phyloP scores from a whole-genome alignment of 2,888 invertebrate genomes.

The Diadromus collaris region DNA sequence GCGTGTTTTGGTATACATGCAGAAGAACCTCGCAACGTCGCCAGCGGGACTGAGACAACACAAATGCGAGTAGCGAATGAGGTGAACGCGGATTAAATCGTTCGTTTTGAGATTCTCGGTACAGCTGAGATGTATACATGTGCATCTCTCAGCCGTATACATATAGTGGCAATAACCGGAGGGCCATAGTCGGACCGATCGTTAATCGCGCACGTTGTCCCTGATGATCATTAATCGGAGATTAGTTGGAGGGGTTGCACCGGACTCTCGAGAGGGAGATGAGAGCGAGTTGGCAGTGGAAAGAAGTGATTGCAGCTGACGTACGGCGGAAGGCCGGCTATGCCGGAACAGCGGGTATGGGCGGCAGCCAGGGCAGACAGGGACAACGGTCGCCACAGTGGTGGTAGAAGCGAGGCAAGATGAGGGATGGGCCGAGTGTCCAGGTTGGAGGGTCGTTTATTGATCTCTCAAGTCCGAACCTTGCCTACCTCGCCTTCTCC shows the following conservation, averaged over 20 bases:
- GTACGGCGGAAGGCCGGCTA: conserved; percentile 1
- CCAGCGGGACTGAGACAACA: neutral
- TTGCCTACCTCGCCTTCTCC: conserved; percentile 62
- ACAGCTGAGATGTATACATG: neutral
- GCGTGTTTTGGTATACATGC: neutral
- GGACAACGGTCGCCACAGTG: conserved; percentile 70
- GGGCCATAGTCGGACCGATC: conserved; percentile 15
- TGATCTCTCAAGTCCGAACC: conserved; percentile 80
- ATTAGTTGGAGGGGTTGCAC: conserved; percentile 32
- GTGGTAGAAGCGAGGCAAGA: conserved; percentile 68
- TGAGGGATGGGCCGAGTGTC: conserved; percentile 72
- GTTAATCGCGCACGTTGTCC: conserved; percentile 13
- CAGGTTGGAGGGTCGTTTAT: conserved; percentile 80
- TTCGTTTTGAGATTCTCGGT: neutral
- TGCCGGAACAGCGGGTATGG: neutral
- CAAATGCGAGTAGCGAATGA: neutral
- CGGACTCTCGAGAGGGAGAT: conserved; percentile 10
- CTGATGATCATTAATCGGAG: conserved; percentile 50
- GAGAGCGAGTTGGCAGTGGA: conserved; percentile 37
- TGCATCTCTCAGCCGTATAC: neutral
- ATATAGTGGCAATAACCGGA: conserved; percentile 12
- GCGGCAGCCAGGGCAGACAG: conserved; percentile 30
- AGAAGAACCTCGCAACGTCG: neutral
- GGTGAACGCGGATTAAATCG: neutral
- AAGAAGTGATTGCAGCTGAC: conserved; percentile 56